A percentile compares a stretch with the other conserved stretches of the same genome.
Evolutionary conservation across 2,797 vertebrate species (phyloP).

Genomic region (Neostethus bicornis): DNA sequence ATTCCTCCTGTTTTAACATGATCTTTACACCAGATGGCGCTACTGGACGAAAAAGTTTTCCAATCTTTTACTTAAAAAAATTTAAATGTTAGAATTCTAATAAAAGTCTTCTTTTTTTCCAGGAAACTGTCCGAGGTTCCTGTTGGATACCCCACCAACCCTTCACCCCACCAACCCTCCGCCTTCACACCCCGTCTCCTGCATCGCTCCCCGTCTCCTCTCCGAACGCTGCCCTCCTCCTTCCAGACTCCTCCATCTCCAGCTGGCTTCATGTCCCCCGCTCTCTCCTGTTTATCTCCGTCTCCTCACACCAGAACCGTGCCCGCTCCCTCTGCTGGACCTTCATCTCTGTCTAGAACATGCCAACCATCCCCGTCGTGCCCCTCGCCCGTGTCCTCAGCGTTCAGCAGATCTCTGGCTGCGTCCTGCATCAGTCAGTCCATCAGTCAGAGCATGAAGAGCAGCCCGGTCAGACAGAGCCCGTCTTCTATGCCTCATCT

Average conservation of each 20-base stretch:
- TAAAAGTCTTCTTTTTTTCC: no score
- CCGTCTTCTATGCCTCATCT: conserved; percentile 23
- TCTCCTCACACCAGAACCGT: conserved; percentile 22
- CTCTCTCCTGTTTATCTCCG: conserved; percentile 42
- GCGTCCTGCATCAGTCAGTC: conserved; percentile 88
- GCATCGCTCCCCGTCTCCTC: conserved; percentile 46
- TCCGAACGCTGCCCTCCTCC: conserved; percentile 4
- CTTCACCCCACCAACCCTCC: no score
- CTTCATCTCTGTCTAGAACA: conserved; percentile 18
- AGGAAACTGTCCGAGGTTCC: conserved; percentile 42
- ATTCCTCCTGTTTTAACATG: no score
- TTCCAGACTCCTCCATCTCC: conserved; percentile 19
- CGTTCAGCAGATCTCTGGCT: conserved; percentile 83
- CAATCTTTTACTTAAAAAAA: no score
- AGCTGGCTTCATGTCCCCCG: conserved; percentile 32
- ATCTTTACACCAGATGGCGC: no score
- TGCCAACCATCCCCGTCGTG: conserved; percentile 45
- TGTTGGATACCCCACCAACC: not conserved
- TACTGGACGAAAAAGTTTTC: no score
- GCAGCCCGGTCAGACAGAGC: conserved; percentile 31
- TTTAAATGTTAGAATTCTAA: no score
- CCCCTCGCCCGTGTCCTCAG: conserved; percentile 52
- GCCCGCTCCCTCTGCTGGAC: conserved; percentile 15
- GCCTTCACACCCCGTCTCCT: conserved; percentile 45
- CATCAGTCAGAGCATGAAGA: conserved; percentile 84